Evolutionary conservation across 2,888 invertebrate genomes (phyloP), one percentile per base, ranked within the genome.

Genomic region (Dyspetes luteomarginatus): DNA sequence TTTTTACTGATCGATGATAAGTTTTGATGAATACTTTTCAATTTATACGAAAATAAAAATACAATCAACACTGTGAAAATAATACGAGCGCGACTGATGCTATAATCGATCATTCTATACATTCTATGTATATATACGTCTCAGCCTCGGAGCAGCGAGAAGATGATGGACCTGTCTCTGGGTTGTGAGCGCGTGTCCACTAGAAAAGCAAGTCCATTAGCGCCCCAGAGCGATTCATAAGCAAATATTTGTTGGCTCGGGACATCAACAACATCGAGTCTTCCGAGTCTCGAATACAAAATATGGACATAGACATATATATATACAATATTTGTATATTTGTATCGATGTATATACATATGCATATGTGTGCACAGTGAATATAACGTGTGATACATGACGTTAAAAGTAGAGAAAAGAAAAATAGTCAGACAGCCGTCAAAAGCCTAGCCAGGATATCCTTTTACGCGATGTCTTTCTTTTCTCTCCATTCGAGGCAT

Each of bases 181-280:
- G 68, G 58, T 65, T 52, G 71, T 68, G 22, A 15, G 41, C 24
- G 24, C 52, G 30, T 28, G 26, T 45, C 50, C 9, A 26, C 9
- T 60, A 36, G 52, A 55, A n/a, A 68, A 68, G 69, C 65, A 74
- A 65, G 81, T 85, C 85, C 85, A 86, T 87, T 86, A 86, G 85
- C 85, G 67, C 83, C 81, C 81, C 76, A 81, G 75, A 68, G 83
- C 83, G 82, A 87, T 85, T 83, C 86, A 84, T 84, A 83, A 84
- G 85, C 82, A 86, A 85, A 85, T 84, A 82, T 85, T 85, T 82
- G 83, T 82, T 55, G 81, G 77, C 43, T 48, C 69, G 64, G 24
- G 77, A 52, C 73, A 58, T 73, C 71, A 69, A 64, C 68, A 65
- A 65, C 68, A 56, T 30, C 56, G 12, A 9, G 60, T 2, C 30